A percentile compares a stretch with the other conserved stretches of the same genome.
Conservation (phyloP, 2,113 vertebrate species). For the Aleadryas rufinucha region DNA sequence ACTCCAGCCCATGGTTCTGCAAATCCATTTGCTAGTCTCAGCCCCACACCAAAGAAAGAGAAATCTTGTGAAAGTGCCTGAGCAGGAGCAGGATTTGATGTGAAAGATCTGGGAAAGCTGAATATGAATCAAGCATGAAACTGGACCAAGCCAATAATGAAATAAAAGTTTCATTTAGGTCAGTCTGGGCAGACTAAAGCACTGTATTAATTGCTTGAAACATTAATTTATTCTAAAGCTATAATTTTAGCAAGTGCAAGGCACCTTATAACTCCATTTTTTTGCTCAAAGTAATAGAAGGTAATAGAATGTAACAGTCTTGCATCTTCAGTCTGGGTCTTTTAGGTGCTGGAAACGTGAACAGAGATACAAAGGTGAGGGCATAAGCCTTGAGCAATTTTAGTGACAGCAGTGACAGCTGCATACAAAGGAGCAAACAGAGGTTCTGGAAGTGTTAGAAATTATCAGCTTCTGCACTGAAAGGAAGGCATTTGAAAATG, state of each 20-base stretch:
- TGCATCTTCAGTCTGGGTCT: not conserved
- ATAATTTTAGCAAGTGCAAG: not conserved
- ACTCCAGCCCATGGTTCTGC: not conserved
- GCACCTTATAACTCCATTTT: not conserved
- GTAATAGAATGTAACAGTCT: not conserved
- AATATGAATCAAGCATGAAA: not conserved
- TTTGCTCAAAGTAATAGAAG: not conserved
- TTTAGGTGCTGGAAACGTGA: not conserved
- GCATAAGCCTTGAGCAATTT: not conserved
- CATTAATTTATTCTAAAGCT: not conserved
- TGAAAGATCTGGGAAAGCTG: not conserved
- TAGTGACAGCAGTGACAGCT: not conserved
- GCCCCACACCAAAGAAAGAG: not conserved
- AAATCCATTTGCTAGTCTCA: not conserved
- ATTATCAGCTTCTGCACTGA: not conserved
- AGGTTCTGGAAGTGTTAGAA: not conserved
- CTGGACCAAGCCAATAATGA: not conserved
- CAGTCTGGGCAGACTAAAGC: not conserved
- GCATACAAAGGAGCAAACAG: not conserved
- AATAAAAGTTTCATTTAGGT: slow-evolving; percentile 9
- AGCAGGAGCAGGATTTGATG: not conserved
- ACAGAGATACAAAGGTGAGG: not conserved
- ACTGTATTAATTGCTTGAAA: not conserved
- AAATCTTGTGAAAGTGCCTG: not conserved
- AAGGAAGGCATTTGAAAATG: not conserved